phyloP scores from a whole-genome alignment of 2,888 invertebrate species.

The Mesodorylaimus sp. region DNA sequence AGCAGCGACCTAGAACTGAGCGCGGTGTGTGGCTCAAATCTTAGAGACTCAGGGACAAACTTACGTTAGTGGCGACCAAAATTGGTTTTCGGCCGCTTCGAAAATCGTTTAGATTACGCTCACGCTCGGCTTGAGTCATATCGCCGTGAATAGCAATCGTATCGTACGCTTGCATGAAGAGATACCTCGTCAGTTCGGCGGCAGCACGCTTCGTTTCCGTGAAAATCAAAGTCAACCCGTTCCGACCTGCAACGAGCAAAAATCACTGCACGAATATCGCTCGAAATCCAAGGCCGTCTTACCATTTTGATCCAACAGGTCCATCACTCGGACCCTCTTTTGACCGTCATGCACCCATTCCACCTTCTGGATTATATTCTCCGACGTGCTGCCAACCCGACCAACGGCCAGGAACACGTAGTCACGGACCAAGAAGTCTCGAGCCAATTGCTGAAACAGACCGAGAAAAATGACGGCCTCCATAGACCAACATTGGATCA shows the following conservation, averaged over 20 bases:
- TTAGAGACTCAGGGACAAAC: neutral
- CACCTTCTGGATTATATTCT: conserved; percentile 92
- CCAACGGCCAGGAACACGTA: conserved; percentile 96
- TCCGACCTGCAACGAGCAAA: conserved; percentile 13
- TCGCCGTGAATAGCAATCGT: conserved; percentile 96
- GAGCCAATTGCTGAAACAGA: conserved; percentile 53
- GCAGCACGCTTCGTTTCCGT: conserved; percentile 97
- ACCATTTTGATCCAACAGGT: conserved; percentile 58
- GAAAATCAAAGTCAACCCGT: conserved; percentile 65
- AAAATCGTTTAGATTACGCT: conserved; percentile 78
- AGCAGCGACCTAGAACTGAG: conserved; percentile 49
- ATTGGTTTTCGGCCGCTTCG: conserved; percentile 75
- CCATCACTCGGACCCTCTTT: conserved; percentile 78
- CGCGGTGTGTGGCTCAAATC: neutral
- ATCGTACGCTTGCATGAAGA: conserved; percentile 69
- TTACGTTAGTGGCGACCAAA: conserved; percentile 66
- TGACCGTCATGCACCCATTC: conserved; percentile 93
- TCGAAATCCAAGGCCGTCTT: neutral
- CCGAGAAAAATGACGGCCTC: neutral
- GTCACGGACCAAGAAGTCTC: conserved; percentile 64
- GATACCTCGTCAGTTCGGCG: conserved; percentile 77
- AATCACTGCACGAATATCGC: neutral
- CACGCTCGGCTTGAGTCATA: conserved; percentile 78
- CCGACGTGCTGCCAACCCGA: conserved; percentile 88
- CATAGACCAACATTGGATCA: neutral